Base-by-base conservation (phyloP, 2,113 vertebrate species). In the Salvelinus alpinus region DNA sequence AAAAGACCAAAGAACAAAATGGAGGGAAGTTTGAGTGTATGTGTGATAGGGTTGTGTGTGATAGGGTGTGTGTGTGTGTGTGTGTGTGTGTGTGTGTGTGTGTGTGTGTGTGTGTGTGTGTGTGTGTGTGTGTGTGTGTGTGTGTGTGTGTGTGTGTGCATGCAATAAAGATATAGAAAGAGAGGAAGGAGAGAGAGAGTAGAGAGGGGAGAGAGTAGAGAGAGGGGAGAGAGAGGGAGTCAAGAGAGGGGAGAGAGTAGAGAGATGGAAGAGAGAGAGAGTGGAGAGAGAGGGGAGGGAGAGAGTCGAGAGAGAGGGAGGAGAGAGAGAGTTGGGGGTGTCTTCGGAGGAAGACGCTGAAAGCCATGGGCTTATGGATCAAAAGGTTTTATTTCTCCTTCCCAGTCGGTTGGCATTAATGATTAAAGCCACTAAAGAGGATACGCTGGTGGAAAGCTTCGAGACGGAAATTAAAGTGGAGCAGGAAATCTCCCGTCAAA, bases 351-450 rank as follows among this genome's bases (percentile, higher is more conserved):
- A 54, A 54, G 51, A 54, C 51, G 5, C 16, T 54, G 16, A 54
- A 54, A 16, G 51, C 16, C 14, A 14, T 54, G 51, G 51, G 51
- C 14, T 44, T 11, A 5, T 16, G 51, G 14, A 54, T 54, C 14
- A 54, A 54, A 54, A 5, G 64, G 48, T 34, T 51, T 64, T 16
- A 54, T 54, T 54, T 54, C 54, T 78, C 68, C 72, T 66, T 64
- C 16, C n/a, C 5, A 8, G 59, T n/a, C n/a, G 14, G 51, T 54
- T 16, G 16, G 18, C n/a, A 62, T 22, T 22, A 62, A 62, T 62
- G 59, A 62, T 62, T 62, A 24, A 62, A 62, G 59, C 59, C n/a
- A 3, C 59, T 62, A 22, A 22, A 62, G n/a, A 62, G 59, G 59
- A 22, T 13, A 22, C 59, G 2, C 59, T 62, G 5, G 16, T 44